Base-by-base conservation (phyloP, 2,888 invertebrate species). In the Melanophora roralis region DNA sequence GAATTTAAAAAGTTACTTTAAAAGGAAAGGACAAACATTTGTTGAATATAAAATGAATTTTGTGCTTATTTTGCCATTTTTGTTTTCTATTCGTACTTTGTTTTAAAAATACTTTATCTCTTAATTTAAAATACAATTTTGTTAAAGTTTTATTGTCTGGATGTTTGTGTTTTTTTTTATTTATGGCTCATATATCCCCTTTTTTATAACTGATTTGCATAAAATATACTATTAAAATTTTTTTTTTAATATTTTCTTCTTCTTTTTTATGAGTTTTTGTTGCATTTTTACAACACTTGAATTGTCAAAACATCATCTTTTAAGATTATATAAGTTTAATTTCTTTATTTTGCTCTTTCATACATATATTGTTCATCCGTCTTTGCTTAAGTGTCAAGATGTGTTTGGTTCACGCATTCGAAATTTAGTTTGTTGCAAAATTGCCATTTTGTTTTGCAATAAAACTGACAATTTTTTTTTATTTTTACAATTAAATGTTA, bases 381-480 rank as follows among this genome's bases (percentile, higher is more conserved):
- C 27, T 6, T 27, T 6, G 6, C 27, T 27, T 6, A 5, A 27
- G 27, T 6, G 27, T 27, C 27, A 27, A 1, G 5, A 34, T 14
- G 9, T n/a, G 55, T 36, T 16, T 55, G 8, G n/a, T 32, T 19
- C 7, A 40, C 21, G 49, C 32, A 59, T 65, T 49, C 57, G 27
- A 43, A 36, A 47, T 64, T 69, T 49, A 57, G 47, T 67, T 65
- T 67, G 67, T 67, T 59, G 76, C 47, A 71, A 75, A n/a, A 64
- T 43, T 53, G 69, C 45, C 75, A 69, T 69, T 65, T 27, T 79
- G 75, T 55, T 65, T 62, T 38, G 40, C 60, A 72, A 51, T 51
- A 64, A 68, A 64, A 64, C 62, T 68, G 68, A 73, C 80, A 73
- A 51, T 32, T 68, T n/a, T 76, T 57, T 68, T 68, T 72, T 80